Conservation (phyloP, 2,113 vertebrate species). For the Phyllostomus hastatus region DNA sequence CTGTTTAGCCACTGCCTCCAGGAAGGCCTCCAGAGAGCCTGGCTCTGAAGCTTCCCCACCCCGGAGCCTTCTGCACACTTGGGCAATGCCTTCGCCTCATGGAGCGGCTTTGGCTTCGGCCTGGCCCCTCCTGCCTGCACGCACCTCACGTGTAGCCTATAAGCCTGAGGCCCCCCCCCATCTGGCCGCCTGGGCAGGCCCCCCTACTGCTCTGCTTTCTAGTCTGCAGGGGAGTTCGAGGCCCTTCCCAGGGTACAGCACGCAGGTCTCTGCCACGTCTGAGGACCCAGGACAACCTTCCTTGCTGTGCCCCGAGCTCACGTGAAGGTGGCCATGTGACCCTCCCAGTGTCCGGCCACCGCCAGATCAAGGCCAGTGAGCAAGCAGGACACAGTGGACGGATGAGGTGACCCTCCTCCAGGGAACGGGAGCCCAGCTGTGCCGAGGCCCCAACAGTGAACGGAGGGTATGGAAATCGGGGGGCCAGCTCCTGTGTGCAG, state of each 20-base stretch:
- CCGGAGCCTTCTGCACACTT: not conserved
- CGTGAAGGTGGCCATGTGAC: not conserved
- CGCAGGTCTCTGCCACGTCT: not conserved
- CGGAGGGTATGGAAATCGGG: not conserved
- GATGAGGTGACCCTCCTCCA: fast-evolving
- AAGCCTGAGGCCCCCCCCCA: no score
- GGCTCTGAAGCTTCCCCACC: not conserved
- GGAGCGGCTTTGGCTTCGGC: not conserved
- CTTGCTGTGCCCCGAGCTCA: not conserved
- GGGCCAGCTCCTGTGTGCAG: not conserved
- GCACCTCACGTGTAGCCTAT: fast-evolving
- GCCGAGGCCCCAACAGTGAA: fast-evolving
- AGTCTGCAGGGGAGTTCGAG: not conserved
- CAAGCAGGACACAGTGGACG: fast-evolving
- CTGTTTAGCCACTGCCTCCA: not conserved
- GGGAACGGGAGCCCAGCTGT: no score
- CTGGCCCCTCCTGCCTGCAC: not conserved
- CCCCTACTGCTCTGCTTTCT: not conserved
- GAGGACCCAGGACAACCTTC: not conserved
- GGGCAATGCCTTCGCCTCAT: not conserved
- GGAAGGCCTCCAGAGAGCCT: not conserved
- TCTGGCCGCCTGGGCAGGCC: not conserved
- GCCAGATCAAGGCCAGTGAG: not conserved
- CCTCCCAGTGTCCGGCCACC: no score
- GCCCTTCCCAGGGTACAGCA: not conserved